Base-by-base conservation (phyloP, 1,140 invertebrate genomes). In the Melitaea cinxia region DNA sequence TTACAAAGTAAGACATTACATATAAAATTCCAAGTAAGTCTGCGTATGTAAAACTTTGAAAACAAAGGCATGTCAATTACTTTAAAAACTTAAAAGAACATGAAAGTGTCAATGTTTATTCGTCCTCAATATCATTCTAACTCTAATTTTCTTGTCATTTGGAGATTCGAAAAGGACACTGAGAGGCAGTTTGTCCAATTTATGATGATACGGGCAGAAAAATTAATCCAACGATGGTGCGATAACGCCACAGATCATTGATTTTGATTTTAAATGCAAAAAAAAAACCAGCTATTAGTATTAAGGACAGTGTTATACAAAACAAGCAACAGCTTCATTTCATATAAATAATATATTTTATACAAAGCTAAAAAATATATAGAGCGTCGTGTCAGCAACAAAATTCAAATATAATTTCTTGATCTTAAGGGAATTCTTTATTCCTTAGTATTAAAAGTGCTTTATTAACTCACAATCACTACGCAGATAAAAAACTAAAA, bases 191-290 rank as follows among this genome's bases (percentile, higher is more conserved):
- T 58, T 65, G 55, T 45, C 49, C 53, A 57, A 65, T 65, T 65
- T 58, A 59, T 52, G 47, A 65, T 65, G 58, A n/a, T n/a, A n/a
- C 53, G 62, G 61, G 53, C 52, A 59, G 45, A 12, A 28, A 33
- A 65, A 67, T 65, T 77, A 77, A 77, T 77, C 70, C 68, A 39
- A 19, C 68, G 45, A 17, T 62, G 42, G 24, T 37, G 17, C 24
- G 53, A 65, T 65, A 72, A 60, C 59, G 59, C 55, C 61, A 21
- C 35, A 15, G 47, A 64, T 65, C 62, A 69, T 78, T 75, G 75
- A 65, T 69, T 73, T 57, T 56, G 56, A 26, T 47, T 59, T 55
- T 56, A 37, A 69, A 73, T 65, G 56, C 60, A 72, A 77, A 77
- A 68, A n/a, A n/a, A 77, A 67, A 66, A 47, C 52, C 14, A 21